Conservation (phyloP, 2,888 invertebrate species). For the Cerastis rubricosa region DNA sequence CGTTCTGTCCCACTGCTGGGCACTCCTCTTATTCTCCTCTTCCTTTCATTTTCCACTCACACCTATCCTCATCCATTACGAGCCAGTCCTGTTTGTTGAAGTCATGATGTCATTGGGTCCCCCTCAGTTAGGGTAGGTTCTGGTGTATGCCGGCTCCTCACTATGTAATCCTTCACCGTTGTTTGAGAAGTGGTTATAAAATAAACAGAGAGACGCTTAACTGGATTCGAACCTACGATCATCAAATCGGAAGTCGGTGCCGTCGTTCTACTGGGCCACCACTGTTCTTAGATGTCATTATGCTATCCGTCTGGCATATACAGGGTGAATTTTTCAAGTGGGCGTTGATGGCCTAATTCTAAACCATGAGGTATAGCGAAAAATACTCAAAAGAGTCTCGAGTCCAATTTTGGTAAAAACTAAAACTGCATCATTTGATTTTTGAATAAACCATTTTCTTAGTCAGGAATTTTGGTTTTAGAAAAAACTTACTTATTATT, state of each 20-base stretch:
- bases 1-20: too few species aligned
- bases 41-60: not conserved
- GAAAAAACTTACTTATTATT: too few species aligned
- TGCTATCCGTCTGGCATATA: not conserved
- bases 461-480: too few species aligned
- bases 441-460: too few species aligned
- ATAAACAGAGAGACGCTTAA: not conserved
- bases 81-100: not conserved
- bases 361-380: too few species aligned
- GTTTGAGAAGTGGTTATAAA: not conserved
- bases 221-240: not conserved
- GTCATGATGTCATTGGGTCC: not conserved
- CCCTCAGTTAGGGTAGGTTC: not conserved
- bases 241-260: not conserved
- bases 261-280: not conserved
- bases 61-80: not conserved
- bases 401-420: too few species aligned
- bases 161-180: not conserved
- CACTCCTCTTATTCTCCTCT: not conserved
- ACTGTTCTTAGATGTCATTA: not conserved
- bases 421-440: too few species aligned
- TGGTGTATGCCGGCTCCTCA: not conserved
- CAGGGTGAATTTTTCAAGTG: too few species aligned
- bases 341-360: too few species aligned
- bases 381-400: too few species aligned